Conservation (phyloP, 92 coral and sea anemone species). For the Phenganax subtilis region DNA sequence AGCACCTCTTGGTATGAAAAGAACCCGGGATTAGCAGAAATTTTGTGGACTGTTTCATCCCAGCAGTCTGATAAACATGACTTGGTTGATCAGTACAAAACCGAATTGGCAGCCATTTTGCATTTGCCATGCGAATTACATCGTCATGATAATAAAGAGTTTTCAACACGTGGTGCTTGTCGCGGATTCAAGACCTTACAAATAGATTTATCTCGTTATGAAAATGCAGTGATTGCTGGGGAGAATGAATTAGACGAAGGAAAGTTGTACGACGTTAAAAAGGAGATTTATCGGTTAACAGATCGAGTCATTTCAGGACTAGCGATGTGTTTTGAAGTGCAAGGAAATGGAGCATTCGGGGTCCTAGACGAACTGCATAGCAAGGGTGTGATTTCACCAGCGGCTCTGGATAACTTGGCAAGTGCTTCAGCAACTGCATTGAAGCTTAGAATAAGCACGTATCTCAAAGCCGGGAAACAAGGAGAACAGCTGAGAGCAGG, state of each 20-base stretch:
- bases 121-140: constrained; percentile 16
- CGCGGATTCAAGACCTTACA: constrained; percentile 4
- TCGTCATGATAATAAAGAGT: neutral
- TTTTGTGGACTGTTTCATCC: constrained; percentile 7
- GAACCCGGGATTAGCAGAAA: constrained; percentile 1
- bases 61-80: neutral
- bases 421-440: constrained; percentile 24
- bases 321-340: constrained; percentile 6
- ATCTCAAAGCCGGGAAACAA: constrained; percentile 30
- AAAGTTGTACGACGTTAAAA: constrained; percentile 22
- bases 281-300: constrained; percentile 24
- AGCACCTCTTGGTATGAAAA: neutral
- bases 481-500: constrained; percentile 5
- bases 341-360: constrained; percentile 12
- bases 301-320: constrained; percentile 23
- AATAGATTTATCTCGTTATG: constrained; percentile 21
- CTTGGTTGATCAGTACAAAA: constrained; percentile 8
- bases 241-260: constrained; percentile 12
- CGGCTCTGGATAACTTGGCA: neutral
- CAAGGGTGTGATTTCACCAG: neutral
- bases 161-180: neutral
- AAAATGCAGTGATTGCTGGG: constrained; percentile 9
- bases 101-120: neutral
- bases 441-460: constrained; percentile 20
- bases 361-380: neutral